These are phyloP conservation scores for Aurelia aurita complex sp. Pacific DNA, from an alignment of 30 jellyfish, hydroid and myxozoan genomes.

Conservation along the genomic window DNA sequence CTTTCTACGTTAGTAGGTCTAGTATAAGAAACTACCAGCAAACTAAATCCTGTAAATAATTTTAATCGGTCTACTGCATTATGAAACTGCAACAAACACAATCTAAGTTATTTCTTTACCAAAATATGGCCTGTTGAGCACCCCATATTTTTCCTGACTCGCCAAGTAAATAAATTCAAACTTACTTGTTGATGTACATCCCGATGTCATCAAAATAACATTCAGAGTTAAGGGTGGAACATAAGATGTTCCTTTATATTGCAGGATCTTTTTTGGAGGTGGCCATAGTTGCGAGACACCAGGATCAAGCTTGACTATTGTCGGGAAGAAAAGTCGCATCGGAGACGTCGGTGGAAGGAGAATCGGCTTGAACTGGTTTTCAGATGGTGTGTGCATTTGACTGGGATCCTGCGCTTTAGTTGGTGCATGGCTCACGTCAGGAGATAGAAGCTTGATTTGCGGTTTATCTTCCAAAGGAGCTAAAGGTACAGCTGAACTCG, in stretches of 20 bases:
- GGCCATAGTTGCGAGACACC: slow-evolving; percentile 82
- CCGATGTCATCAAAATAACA: slow-evolving; percentile 38
- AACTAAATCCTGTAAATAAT: too few relatives aligned
- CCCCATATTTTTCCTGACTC: too few relatives aligned
- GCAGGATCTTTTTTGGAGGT: slow-evolving; percentile 75
- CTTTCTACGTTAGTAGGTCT: too few relatives aligned
- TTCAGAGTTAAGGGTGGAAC: slow-evolving; percentile 78
- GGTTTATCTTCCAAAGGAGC: too few relatives aligned
- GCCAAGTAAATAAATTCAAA: background rate
- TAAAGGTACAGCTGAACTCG: background rate
- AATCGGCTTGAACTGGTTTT: slow-evolving; percentile 37
- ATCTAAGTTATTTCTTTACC: too few relatives aligned
- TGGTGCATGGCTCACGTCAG: background rate
- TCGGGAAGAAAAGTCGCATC: slow-evolving; percentile 59
- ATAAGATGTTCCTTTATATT: slow-evolving; percentile 81
- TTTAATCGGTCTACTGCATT: too few relatives aligned
- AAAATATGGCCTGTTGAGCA: too few relatives aligned
- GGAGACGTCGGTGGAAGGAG: slow-evolving; percentile 66
- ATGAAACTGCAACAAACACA: too few relatives aligned
- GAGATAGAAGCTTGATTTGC: background rate
- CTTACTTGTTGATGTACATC: slow-evolving; percentile 29
- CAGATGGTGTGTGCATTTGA: too few relatives aligned
- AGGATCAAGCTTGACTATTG: slow-evolving; percentile 63
- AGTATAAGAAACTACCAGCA: too few relatives aligned
- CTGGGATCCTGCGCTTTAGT: background rate